Base-by-base conservation (phyloP, 53 echinoderm and acorn worm species). In the Arbacia lixula region DNA sequence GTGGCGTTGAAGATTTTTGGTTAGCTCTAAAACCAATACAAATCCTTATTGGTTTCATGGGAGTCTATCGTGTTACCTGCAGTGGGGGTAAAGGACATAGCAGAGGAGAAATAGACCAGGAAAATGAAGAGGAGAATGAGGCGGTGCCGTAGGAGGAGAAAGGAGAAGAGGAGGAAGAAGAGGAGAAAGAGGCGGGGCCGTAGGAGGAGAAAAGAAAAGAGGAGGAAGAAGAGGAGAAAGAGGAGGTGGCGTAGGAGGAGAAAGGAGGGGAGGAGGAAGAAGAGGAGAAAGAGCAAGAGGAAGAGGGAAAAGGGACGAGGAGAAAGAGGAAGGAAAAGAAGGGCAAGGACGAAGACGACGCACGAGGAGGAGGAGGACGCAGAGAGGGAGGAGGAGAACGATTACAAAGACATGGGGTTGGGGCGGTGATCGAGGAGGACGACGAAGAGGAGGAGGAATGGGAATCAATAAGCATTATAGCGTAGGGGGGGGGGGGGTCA, bases 1-100 rank as follows among this genome's bases (percentile, higher is more conserved):
- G n/a, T n/a, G n/a, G n/a, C n/a, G n/a, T n/a, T n/a, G n/a, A n/a
- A n/a, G n/a, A n/a, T n/a, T n/a, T n/a, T n/a, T n/a, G n/a, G n/a
- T n/a, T n/a, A n/a, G n/a, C n/a, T n/a, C 27, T 75, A 78, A 40
- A 78, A 78, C 79, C 79, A 78, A 31, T 60, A 78, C 2, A 78
- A 38, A 24, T 78, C 79, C 60, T 78, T 78, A 41, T 78, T 78
- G 26, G 79, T 40, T 40, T 78, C 79, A 40, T 78, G 60, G 16
- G 79, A 26, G 60, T 78, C 79, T 24, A 78, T 5, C 41, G 79
- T 40, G 4, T 12, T 29, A 60, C 60, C 79, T 60, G 40, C 26
- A 39, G 16, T 41, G 58, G 31, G 42, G 27, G 43, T 35, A 36
- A 66, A 36, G 38, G 50, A 50, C 0, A 14, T 4, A 11, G n/a